These are phyloP conservation scores for Acanthurus lineatus DNA, from an alignment of 2,797 vertebrate species.

Conservation along the genomic window DNA sequence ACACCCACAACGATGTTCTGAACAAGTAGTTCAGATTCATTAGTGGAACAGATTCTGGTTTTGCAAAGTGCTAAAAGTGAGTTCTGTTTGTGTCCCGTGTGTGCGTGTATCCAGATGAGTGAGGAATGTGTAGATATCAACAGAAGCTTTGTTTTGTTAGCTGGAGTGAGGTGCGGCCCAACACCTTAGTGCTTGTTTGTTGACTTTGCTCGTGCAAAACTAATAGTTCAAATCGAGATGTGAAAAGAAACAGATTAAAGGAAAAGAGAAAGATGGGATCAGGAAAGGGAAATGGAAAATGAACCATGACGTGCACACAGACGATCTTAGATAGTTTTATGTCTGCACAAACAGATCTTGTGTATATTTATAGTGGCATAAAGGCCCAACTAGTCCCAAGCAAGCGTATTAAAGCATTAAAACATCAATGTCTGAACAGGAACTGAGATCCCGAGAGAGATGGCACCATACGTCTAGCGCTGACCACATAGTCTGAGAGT, in stretches of 20 bases:
- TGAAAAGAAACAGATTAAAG: slow-evolving; percentile 11
- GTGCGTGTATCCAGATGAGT: slow-evolving; percentile 58
- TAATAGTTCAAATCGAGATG: slow-evolving; percentile 41
- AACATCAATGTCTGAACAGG: slow-evolving; percentile 41
- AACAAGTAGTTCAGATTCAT: slow-evolving; percentile 44
- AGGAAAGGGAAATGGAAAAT: background rate
- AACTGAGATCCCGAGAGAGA: slow-evolving; percentile 44
- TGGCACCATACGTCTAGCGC: slow-evolving; percentile 53
- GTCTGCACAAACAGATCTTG: slow-evolving; percentile 2
- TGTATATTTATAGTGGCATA: slow-evolving; percentile 38
- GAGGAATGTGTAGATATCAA: slow-evolving; percentile 71
- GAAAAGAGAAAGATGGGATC: slow-evolving; percentile 5
- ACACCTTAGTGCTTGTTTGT: slow-evolving; percentile 77
- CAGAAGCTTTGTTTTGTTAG: slow-evolving; percentile 78
- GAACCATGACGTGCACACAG: background rate
- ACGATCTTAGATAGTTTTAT: slow-evolving; percentile 34
- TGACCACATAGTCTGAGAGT: slow-evolving; percentile 69
- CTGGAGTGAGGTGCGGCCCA: slow-evolving; percentile 72
- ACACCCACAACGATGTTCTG: slow-evolving; percentile 42
- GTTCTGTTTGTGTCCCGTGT: slow-evolving; percentile 24
- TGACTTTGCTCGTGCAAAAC: slow-evolving; percentile 60
- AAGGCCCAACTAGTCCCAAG: background rate
- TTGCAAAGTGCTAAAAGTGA: slow-evolving; percentile 5
- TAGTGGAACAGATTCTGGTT: slow-evolving; percentile 31
- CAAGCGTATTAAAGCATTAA: slow-evolving; percentile 29